phyloP scores from a whole-genome alignment of 2,888 invertebrate genomes.

The Pterobdella sp. region DNA sequence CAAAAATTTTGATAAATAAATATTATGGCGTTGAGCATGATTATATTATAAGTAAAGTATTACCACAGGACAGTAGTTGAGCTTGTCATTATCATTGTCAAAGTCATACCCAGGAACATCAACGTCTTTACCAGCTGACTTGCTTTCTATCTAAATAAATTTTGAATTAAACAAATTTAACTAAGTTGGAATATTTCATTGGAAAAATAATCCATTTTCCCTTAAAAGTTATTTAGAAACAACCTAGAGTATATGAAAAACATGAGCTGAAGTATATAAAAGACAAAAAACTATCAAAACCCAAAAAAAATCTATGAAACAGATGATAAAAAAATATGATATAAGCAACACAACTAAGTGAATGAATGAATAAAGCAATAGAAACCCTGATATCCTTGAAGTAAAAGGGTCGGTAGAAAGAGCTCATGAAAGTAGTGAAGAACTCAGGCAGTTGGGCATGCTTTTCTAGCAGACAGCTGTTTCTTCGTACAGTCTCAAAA shows the following conservation, averaged over 20 bases:
- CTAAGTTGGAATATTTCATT: no score
- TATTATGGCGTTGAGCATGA: no score
- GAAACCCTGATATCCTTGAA: neutral
- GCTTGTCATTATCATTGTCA: slow-evolving; percentile 56
- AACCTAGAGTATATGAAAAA: no score
- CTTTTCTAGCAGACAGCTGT: neutral
- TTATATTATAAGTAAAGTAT: no score
- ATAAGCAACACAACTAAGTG: neutral
- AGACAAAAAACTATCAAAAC: neutral
- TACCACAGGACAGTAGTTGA: slow-evolving; percentile 54
- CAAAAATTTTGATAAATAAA: no score
- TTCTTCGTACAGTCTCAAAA: neutral
- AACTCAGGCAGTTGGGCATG: neutral
- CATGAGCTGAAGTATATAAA: no score
- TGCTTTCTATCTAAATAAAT: no score
- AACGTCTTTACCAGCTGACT: neutral
- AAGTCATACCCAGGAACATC: slow-evolving; percentile 55
- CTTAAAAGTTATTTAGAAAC: no score
- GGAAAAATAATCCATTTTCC: no score
- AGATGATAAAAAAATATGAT: neutral
- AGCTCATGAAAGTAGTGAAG: neutral
- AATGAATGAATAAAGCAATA: neutral
- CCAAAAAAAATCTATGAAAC: neutral
- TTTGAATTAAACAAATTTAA: neutral
- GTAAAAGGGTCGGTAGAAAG: neutral